Percentiles rank a stretch among this genome's conserved stretches.
phyloP scores from a whole-genome alignment of 1,140 invertebrate species.

The Wasmannia auropunctata region DNA sequence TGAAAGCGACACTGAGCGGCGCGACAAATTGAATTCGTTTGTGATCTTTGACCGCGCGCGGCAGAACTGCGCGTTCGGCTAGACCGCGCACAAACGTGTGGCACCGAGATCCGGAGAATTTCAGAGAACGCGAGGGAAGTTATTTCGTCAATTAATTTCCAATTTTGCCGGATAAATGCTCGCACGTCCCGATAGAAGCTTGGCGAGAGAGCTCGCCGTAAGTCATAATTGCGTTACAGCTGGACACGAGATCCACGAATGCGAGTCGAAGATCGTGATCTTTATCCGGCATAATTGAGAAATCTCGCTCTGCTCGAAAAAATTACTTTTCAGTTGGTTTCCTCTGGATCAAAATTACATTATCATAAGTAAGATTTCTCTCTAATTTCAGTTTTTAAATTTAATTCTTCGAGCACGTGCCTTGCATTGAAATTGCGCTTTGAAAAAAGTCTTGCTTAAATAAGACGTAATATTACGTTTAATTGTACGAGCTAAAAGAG shows the following conservation, averaged over 20 bases:
- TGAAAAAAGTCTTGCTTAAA: neutral
- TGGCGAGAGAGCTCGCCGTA: neutral
- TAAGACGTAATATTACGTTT: neutral
- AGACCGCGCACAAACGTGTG: constrained; percentile 5
- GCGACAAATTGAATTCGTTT: constrained; percentile 52
- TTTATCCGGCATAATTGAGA: constrained; percentile 14
- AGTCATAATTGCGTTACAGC: constrained; percentile 25
- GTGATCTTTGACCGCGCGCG: constrained; percentile 24
- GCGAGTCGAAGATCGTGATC: neutral
- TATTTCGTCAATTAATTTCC: constrained; percentile 55
- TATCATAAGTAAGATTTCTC: neutral
- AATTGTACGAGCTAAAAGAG: neutral
- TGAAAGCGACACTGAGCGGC: constrained; percentile 33
- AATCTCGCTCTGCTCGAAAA: neutral
- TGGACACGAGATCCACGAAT: neutral
- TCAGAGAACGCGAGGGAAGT: neutral
- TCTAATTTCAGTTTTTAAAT: neutral
- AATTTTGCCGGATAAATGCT: constrained; percentile 41
- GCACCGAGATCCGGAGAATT: neutral
- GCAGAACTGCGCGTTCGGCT: constrained; percentile 7
- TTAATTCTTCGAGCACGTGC: neutral
- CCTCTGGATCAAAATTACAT: neutral
- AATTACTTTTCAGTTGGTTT: neutral
- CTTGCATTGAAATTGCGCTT: neutral
- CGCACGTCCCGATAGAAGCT: constrained; percentile 6